Percentiles rank a stretch among this genome's conserved stretches.
These are phyloP conservation scores for Phalera bucephala DNA, from an alignment of 2,888 invertebrate species.

Conservation along the genomic window DNA sequence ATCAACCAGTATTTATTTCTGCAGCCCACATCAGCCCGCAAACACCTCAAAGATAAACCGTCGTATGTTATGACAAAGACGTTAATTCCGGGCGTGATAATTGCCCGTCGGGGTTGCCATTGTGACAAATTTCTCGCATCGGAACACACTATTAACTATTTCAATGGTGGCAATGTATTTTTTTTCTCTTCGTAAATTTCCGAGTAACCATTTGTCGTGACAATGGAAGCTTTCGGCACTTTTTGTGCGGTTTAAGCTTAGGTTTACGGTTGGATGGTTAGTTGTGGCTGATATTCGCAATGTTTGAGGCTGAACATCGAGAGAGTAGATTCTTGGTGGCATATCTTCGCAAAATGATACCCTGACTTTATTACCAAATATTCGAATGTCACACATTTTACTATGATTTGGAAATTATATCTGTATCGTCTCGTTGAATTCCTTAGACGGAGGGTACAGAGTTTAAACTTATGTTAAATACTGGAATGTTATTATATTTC, in stretches of 20 bases:
- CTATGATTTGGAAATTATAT: no score
- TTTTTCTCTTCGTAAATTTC: conserved; percentile 40
- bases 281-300: conserved; percentile 15
- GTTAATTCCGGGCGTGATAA: conserved; percentile 74
- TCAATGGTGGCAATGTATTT: conserved; percentile 51
- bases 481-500: no score
- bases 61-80: conserved; percentile 66
- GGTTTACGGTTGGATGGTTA: conserved; percentile 6
- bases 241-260: conserved; percentile 40
- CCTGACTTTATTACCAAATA: no score
- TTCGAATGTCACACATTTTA: no score
- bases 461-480: no score
- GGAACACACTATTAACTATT: conserved; percentile 70
- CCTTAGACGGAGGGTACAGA: no score
- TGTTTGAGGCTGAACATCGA: conserved; percentile 6
- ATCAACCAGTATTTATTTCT: no score
- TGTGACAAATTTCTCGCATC: conserved; percentile 76
- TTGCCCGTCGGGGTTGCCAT: conserved; percentile 57
- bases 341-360: no score
- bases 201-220: conserved; percentile 61
- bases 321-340: no score
- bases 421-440: no score
- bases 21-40: conserved; percentile 14
- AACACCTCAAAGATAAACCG: conserved; percentile 8
- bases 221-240: conserved; percentile 55